A percentile compares a stretch with the other conserved stretches of the same genome.
phyloP scores from a whole-genome alignment of 53 echinoderm and acorn worm genomes.

The Antedon mediterranea region DNA sequence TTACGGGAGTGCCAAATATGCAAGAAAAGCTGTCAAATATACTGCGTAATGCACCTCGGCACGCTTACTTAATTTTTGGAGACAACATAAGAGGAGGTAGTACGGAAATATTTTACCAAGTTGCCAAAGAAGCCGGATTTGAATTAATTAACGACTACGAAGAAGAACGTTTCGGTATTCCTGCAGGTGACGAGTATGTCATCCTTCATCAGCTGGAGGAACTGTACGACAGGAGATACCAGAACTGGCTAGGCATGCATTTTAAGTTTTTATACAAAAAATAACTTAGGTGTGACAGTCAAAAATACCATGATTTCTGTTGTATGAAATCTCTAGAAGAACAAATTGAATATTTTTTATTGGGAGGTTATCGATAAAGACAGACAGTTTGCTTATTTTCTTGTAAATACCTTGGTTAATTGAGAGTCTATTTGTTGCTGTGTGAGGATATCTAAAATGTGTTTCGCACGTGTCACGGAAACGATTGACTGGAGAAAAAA shows the following conservation, averaged over 20 bases:
- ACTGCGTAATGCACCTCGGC: background rate
- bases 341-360: no score
- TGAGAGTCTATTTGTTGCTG: no score
- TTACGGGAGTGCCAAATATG: background rate
- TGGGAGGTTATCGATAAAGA: no score
- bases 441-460: no score
- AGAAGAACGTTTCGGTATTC: background rate
- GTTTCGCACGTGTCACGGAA: no score
- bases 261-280: no score
- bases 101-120: background rate
- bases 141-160: background rate
- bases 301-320: no score
- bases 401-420: no score
- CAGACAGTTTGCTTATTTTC: no score
- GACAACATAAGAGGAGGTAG: background rate
- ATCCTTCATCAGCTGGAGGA: background rate
- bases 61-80: background rate
- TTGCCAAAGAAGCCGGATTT: background rate
- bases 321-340: no score
- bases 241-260: background rate
- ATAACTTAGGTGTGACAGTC: no score
- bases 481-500: no score
- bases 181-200: background rate
- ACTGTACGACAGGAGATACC: background rate
- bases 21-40: background rate